phyloP scores from a whole-genome alignment of 2,113 vertebrate genomes.

The Rhynchomys soricoides region DNA sequence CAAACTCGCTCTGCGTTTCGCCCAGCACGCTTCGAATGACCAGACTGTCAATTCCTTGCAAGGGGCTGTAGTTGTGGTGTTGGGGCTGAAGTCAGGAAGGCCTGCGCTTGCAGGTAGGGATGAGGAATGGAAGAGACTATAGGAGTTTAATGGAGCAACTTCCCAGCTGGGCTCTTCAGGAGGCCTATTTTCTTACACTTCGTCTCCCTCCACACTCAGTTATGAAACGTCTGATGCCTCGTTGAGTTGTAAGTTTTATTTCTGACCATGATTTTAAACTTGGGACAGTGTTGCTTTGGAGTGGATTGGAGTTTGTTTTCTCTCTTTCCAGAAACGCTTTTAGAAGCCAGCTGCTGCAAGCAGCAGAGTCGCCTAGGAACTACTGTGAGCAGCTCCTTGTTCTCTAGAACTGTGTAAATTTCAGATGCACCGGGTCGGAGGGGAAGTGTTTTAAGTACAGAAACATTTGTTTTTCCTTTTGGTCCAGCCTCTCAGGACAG shows the following conservation, averaged over 20 bases:
- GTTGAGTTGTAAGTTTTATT: slow-evolving; percentile 55
- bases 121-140: not conserved
- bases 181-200: slow-evolving; percentile 48
- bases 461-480: slow-evolving; percentile 4
- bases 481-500: slow-evolving; percentile 30
- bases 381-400: slow-evolving; percentile 48
- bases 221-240: slow-evolving; percentile 66
- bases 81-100: not conserved
- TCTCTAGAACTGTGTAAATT: slow-evolving; percentile 62
- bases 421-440: slow-evolving; percentile 46
- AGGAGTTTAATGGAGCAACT: not conserved
- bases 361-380: slow-evolving; percentile 57
- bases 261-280: slow-evolving; percentile 61
- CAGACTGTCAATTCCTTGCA: slow-evolving; percentile 48
- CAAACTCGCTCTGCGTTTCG: slow-evolving; percentile 68
- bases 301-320: slow-evolving; percentile 53
- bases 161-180: not conserved
- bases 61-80: not conserved
- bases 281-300: slow-evolving; percentile 16
- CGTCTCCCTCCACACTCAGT: slow-evolving; percentile 49
- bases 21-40: slow-evolving; percentile 57
- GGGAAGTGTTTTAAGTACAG: slow-evolving; percentile 59
- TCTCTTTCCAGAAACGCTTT: not conserved
- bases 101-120: not conserved
- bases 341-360: slow-evolving; percentile 39